Evolutionary conservation across 2,113 vertebrate genomes (phyloP), one percentile per base, ranked within the genome.

Genomic region (Brachyistius frenatus): DNA sequence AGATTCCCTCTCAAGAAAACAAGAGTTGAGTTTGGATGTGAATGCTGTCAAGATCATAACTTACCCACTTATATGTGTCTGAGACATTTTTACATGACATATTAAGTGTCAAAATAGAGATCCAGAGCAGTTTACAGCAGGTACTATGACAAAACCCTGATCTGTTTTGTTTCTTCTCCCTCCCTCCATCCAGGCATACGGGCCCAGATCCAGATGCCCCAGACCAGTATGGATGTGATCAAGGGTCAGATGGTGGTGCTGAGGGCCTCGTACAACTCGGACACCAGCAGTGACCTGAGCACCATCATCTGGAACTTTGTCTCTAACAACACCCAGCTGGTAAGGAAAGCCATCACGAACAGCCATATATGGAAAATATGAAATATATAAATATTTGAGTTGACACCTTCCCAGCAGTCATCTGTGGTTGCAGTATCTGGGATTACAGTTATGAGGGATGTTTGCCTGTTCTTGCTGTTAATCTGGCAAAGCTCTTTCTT

Each of bases 161-260:
- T 31, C 15, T 15, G 35, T 14, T 41, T 39, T 52, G 23, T 80
- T 57, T 60, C 14, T 72, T 11, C 1, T 44, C 11, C 46, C 23
- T 31, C 13, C 57, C 9, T 85, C 41, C 61, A 16, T 78, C 3
- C 72, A 95, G 95, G 91, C 14, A 44, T 91, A 3, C 70, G 82
- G 77, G 88, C 91, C 6, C 2, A 92, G 49, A 50, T 93, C 52
- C 3, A 58, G 41, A 54, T 88, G 53, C 86, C 91, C 5, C 71
- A 90, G 0, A 56, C 16, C 3, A 86, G 16, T 0, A 64, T 97
- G 47, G 85, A 88, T 5, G 95, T 91, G 0, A 92, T 95, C 35
- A 90, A 97, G 81, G 97, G 97, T 37, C 65, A 87, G 5, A 88
- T 1, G 2, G 94, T 89, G 2, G 90, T 95, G 52, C 93, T 98